Conservation (phyloP, 1,140 invertebrate genomes). For the Brachionus rubens region DNA sequence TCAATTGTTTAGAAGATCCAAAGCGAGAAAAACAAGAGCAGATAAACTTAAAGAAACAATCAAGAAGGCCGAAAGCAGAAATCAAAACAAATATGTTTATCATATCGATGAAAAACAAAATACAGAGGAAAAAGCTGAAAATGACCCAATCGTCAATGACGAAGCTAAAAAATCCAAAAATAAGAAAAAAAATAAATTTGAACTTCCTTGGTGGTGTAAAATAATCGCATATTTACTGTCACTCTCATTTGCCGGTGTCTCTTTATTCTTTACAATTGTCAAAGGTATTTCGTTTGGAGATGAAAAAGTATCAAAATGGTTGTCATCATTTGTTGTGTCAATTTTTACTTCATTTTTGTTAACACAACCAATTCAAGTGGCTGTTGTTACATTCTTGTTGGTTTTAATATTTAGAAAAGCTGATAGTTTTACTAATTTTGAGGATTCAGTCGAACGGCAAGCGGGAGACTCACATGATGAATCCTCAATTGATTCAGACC, state of each 20-base stretch:
- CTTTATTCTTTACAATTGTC: constrained; percentile 62
- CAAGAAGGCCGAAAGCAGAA: neutral
- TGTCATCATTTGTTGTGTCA: constrained; percentile 64
- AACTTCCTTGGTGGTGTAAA: constrained; percentile 63
- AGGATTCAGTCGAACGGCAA: neutral
- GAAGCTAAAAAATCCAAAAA: no score
- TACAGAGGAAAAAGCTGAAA: no score
- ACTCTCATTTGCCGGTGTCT: constrained; percentile 57
- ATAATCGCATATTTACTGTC: constrained; percentile 63
- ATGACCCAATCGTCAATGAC: no score
- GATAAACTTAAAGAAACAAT: neutral
- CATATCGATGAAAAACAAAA: no score
- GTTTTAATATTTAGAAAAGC: constrained; percentile 62
- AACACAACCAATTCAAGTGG: constrained; percentile 64
- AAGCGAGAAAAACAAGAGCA: constrained; percentile 51
- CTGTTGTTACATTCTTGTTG: constrained; percentile 62
- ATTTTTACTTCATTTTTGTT: constrained; percentile 64
- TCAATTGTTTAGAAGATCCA: constrained; percentile 59
- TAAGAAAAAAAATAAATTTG: constrained; percentile 49
- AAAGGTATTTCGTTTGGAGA: no score
- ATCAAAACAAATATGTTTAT: neutral
- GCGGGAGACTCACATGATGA: neutral
- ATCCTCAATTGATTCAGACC: no score
- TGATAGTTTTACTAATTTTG: constrained; percentile 50
- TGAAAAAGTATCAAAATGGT: no score